Conservation (phyloP, 2,113 vertebrate genomes). For the Petroica traversi region DNA sequence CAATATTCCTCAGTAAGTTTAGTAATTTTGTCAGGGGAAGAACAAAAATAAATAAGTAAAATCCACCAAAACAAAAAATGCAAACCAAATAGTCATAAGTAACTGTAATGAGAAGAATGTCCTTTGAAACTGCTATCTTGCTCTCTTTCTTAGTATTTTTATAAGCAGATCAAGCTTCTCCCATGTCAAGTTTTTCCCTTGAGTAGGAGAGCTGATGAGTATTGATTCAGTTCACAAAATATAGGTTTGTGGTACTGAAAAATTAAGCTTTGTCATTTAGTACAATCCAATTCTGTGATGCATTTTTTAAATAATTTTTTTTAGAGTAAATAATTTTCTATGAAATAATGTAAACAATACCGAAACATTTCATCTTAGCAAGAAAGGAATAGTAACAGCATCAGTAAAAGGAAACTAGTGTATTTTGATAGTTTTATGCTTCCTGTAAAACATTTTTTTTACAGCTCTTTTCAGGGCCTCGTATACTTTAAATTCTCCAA, state of each 20-base stretch:
- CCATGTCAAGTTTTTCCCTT: neutral
- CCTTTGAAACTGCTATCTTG: neutral
- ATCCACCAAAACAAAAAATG: neutral
- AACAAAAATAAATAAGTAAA: neutral
- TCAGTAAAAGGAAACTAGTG: neutral
- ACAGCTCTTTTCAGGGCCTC: neutral
- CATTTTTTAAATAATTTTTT: neutral
- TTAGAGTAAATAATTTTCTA: neutral
- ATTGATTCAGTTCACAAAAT: neutral
- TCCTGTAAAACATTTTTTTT: neutral
- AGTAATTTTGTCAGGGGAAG: neutral
- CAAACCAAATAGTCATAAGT: neutral
- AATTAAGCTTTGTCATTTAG: slow-evolving; percentile 2
- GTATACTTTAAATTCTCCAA: neutral
- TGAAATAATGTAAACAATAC: neutral
- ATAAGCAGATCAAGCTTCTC: neutral
- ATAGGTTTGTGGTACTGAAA: neutral
- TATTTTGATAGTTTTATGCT: neutral
- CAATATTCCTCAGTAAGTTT: neutral
- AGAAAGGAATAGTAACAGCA: neutral
- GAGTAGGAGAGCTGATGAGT: neutral
- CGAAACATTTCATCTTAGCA: neutral
- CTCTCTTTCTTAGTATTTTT: neutral
- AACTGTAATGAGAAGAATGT: neutral
- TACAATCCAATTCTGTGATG: neutral